phyloP scores from a whole-genome alignment of 1,140 invertebrate genomes.

The Scaptodrosophila lebanonensis region DNA sequence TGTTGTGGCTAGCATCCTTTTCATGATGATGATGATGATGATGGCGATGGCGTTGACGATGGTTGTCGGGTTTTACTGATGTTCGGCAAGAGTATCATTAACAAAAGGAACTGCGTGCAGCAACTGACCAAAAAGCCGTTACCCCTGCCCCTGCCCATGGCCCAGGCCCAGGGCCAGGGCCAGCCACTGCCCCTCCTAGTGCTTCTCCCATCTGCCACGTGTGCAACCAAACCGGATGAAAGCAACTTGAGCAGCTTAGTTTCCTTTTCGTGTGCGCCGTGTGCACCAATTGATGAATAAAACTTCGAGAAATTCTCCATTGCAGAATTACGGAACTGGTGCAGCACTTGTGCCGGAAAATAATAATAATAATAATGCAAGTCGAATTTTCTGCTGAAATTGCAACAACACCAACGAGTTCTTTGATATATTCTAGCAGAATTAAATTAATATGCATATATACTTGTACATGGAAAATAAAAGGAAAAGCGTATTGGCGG shows the following conservation, averaged over 20 bases:
- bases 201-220: too few relatives aligned
- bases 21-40: slow-evolving; percentile 37
- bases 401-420: background rate
- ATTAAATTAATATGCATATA: too few relatives aligned
- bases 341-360: too few relatives aligned
- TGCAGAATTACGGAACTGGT: slow-evolving; percentile 30
- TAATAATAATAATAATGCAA: too few relatives aligned
- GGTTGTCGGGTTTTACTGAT: slow-evolving; percentile 36
- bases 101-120: slow-evolving; percentile 70
- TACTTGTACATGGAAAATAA: too few relatives aligned
- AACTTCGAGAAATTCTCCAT: slow-evolving; percentile 31
- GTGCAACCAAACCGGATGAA: slow-evolving; percentile 34
- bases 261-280: background rate
- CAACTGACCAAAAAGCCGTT: slow-evolving; percentile 42
- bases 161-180: slow-evolving; percentile 24
- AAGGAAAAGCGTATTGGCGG: too few relatives aligned
- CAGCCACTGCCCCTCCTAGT: background rate
- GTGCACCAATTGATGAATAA: slow-evolving; percentile 36
- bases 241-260: slow-evolving; percentile 57
- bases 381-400: too few relatives aligned
- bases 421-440: too few relatives aligned
- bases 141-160: too few relatives aligned
- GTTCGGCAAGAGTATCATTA: slow-evolving; percentile 71
- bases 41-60: slow-evolving; percentile 12
- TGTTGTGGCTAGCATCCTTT: slow-evolving; percentile 32